phyloP scores from a whole-genome alignment of 2,113 vertebrate species.

The Cygnus buccinator region DNA sequence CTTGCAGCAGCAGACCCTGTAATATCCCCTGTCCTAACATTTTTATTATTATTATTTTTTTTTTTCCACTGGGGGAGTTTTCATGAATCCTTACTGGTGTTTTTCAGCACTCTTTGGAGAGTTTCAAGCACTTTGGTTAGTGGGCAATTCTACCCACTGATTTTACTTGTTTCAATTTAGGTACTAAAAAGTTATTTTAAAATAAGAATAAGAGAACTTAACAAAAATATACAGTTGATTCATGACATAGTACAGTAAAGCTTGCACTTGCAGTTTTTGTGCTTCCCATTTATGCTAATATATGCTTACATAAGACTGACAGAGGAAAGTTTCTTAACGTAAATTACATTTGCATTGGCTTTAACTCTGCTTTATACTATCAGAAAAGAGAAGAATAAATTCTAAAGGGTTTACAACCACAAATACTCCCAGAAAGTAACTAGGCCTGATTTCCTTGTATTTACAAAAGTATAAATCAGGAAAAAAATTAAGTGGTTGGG shows the following conservation, averaged over 20 bases:
- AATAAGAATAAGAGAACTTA: background rate
- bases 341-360: constrained; percentile 56
- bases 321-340: constrained; percentile 47
- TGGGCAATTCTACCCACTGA: background rate
- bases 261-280: background rate
- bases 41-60: too few relatives aligned
- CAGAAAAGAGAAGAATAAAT: constrained; percentile 23
- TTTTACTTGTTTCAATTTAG: background rate
- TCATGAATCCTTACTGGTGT: background rate
- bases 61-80: background rate
- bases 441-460: background rate
- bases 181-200: background rate
- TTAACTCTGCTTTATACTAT: constrained; percentile 24
- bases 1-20: background rate
- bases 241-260: background rate
- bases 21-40: background rate
- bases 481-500: background rate
- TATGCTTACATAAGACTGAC: background rate
- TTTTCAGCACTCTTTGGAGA: background rate
- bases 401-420: background rate
- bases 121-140: background rate
- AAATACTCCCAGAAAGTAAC: background rate
- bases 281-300: background rate
- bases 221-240: background rate
- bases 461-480: background rate